These are phyloP conservation scores for Heterochromis multidens DNA, from an alignment of 2,113 vertebrate genomes.

Conservation along the genomic window DNA sequence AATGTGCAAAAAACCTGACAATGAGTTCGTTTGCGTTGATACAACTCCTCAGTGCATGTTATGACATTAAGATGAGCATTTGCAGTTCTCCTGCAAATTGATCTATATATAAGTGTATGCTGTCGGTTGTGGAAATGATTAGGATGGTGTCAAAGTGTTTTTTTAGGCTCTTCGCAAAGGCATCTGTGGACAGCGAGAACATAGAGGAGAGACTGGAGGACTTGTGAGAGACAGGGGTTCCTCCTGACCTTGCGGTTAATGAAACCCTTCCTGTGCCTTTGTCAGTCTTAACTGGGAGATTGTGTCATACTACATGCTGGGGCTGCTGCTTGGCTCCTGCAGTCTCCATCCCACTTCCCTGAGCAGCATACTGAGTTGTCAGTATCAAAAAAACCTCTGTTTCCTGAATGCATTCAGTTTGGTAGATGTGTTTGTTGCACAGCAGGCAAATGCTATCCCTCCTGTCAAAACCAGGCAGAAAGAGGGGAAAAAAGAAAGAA, in stretches of 20 bases:
- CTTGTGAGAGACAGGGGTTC: slow-evolving; percentile 43
- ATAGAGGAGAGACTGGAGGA: slow-evolving; percentile 20
- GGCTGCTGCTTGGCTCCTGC: slow-evolving; percentile 42
- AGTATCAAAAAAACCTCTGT: slow-evolving; percentile 39
- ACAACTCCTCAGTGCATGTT: background rate
- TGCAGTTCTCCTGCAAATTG: background rate
- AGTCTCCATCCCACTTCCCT: slow-evolving; percentile 33
- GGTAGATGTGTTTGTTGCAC: slow-evolving; percentile 46
- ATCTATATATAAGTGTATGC: background rate
- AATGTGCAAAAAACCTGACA: background rate
- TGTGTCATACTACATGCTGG: slow-evolving; percentile 43
- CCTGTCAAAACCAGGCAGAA: slow-evolving; percentile 39
- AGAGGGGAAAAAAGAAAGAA: background rate
- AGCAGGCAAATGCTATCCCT: slow-evolving; percentile 43
- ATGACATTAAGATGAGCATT: background rate
- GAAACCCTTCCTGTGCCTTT: slow-evolving; percentile 74
- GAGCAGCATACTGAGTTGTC: slow-evolving; percentile 57
- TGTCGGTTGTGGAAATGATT: slow-evolving; percentile 25
- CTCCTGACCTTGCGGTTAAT: slow-evolving; percentile 69
- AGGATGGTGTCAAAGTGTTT: slow-evolving; percentile 35
- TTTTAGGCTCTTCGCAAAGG: slow-evolving; percentile 14
- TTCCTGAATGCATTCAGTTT: slow-evolving; percentile 40
- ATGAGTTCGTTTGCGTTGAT: background rate
- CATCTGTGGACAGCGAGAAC: background rate
- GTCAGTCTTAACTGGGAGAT: slow-evolving; percentile 66